These are phyloP conservation scores for Rhodeus uyekii DNA, from an alignment of 2,797 vertebrate species.

Conservation along the genomic window DNA sequence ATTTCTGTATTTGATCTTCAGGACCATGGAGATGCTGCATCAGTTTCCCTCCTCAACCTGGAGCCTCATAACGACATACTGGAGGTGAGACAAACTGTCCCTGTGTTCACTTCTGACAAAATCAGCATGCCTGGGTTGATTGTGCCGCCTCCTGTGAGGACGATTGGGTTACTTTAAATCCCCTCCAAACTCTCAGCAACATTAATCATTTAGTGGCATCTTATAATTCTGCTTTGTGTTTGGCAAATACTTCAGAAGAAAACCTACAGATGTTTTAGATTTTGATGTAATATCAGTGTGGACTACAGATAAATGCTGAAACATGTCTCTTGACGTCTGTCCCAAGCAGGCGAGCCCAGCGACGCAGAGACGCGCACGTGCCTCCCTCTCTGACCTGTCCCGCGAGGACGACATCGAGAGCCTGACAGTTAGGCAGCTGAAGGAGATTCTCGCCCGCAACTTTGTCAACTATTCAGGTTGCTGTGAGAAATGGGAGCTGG, in stretches of 20 bases:
- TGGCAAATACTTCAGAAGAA: background rate
- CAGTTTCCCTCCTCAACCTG: constrained; percentile 77
- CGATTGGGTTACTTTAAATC: background rate
- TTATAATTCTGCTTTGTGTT: background rate
- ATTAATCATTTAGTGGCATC: background rate
- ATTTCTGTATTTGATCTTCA: constrained; percentile 51
- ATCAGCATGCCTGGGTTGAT: background rate
- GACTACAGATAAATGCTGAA: background rate
- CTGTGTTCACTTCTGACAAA: background rate
- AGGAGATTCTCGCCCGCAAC: constrained; percentile 95
- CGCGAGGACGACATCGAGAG: constrained; percentile 89
- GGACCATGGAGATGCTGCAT: constrained; percentile 72
- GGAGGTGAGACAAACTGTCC: constrained; percentile 63
- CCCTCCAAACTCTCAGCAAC: background rate
- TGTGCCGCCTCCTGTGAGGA: background rate
- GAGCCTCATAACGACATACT: constrained; percentile 69
- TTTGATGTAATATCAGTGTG: background rate
- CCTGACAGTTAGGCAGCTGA: constrained; percentile 92
- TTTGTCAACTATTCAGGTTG: constrained; percentile 98
- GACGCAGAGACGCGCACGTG: constrained; percentile 84
- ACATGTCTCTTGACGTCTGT: constrained; percentile 27
- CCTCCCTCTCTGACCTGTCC: constrained; percentile 92
- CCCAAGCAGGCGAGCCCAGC: constrained; percentile 81
- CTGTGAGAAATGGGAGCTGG: constrained; percentile 98
- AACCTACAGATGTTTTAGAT: too few relatives aligned